Percentiles rank a stretch among this genome's conserved stretches.
Evolutionary conservation across 64 coral and sea anemone genomes (phyloP).

Genomic region (Montipora capricornis): DNA sequence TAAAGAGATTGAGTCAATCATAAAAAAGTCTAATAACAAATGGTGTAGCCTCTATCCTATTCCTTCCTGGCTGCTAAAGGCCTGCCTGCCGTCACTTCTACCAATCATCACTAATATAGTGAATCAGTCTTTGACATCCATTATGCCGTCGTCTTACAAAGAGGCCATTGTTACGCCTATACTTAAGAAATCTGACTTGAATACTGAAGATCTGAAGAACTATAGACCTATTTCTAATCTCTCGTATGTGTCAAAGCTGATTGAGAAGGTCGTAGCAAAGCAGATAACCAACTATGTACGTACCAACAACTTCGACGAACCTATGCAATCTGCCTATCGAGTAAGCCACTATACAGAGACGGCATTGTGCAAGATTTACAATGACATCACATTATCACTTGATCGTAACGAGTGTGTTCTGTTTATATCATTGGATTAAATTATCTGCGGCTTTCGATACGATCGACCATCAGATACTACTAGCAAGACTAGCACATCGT

Average conservation of each 20-base stretch:
- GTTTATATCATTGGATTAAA: no score
- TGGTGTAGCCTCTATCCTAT: constrained; percentile 13
- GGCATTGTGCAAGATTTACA: no score
- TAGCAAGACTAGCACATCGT: no score
- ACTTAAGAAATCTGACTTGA: no score
- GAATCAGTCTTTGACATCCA: constrained; percentile 37
- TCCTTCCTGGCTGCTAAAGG: background rate
- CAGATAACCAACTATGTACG: constrained; percentile 3
- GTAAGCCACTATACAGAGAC: no score
- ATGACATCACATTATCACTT: no score
- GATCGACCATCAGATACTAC: no score
- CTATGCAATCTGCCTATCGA: constrained; percentile 7
- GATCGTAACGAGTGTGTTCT: no score
- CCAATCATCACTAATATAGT: constrained; percentile 31
- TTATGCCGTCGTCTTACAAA: background rate
- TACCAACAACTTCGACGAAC: constrained; percentile 10
- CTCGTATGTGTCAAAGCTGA: constrained; percentile 10
- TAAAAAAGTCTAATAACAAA: constrained; percentile 7
- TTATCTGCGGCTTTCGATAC: no score
- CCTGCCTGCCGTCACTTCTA: background rate
- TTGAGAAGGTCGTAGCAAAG: constrained; percentile 2
- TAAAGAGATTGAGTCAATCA: background rate
- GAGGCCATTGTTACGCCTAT: no score
- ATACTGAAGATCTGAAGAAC: no score
- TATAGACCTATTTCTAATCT: constrained; percentile 60